phyloP scores from a whole-genome alignment of 1,140 invertebrate species.

The Ganaspis sp. region DNA sequence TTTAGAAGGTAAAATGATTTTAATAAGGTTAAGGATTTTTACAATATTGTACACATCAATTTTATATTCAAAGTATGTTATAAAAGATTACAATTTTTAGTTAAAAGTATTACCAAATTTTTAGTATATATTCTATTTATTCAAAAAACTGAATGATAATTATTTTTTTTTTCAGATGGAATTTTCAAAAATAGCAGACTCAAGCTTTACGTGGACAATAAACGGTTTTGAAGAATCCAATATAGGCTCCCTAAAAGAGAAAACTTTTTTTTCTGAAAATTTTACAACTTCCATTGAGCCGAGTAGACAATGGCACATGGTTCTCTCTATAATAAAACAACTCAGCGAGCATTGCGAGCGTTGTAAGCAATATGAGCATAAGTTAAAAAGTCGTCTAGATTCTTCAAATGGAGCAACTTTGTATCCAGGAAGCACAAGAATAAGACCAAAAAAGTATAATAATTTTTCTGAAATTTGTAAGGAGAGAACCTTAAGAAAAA shows the following conservation, averaged over 20 bases:
- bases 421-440: background rate
- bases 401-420: background rate
- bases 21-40: too few relatives aligned
- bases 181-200: background rate
- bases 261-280: background rate
- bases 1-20: too few relatives aligned
- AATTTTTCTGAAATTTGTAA: background rate
- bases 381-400: background rate
- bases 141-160: too few relatives aligned
- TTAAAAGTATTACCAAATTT: too few relatives aligned
- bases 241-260: background rate
- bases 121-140: too few relatives aligned
- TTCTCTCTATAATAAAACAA: background rate
- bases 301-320: background rate
- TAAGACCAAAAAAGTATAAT: background rate
- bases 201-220: conserved; percentile 11
- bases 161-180: background rate
- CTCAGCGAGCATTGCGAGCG: background rate
- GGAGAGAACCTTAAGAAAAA: background rate
- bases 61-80: too few relatives aligned
- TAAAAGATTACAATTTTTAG: too few relatives aligned
- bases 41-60: too few relatives aligned
- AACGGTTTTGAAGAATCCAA: background rate
- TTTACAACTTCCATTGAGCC: conserved; percentile 4
- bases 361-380: background rate